Percentiles rank a stretch among this genome's conserved stretches.
Conservation (phyloP, 2,888 invertebrate genomes). For the Cecidostiba fungosa region DNA sequence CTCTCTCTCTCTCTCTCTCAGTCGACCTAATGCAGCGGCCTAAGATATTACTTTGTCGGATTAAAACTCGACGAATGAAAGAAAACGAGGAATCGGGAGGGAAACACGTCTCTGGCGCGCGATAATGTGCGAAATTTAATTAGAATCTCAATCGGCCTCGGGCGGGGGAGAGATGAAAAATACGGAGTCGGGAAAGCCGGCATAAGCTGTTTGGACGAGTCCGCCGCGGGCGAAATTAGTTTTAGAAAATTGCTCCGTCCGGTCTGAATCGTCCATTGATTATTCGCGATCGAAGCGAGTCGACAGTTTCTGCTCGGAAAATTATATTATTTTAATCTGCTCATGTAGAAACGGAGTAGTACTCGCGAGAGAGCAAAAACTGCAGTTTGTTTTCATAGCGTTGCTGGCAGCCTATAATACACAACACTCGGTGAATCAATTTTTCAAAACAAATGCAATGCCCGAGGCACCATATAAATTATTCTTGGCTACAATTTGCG, state of each 20-base stretch:
- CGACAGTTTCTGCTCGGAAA: not conserved
- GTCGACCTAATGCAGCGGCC: slow-evolving; percentile 70
- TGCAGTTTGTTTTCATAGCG: no score
- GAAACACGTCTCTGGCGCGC: slow-evolving; percentile 52
- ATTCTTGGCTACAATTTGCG: slow-evolving; percentile 13
- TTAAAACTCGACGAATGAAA: slow-evolving; percentile 73
- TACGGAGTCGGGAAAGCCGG: not conserved
- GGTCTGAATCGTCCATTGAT: slow-evolving; percentile 29
- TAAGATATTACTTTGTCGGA: slow-evolving; percentile 75
- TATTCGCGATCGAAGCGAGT: slow-evolving; percentile 3
- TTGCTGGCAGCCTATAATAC: no score
- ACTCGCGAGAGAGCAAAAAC: no score
- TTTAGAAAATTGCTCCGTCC: slow-evolving; percentile 30
- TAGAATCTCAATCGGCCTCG: slow-evolving; percentile 55
- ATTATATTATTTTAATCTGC: not conserved
- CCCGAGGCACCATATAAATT: not conserved
- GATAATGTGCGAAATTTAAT: slow-evolving; percentile 74
- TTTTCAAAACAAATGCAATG: not conserved
- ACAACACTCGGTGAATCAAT: no score
- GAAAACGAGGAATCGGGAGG: slow-evolving; percentile 63
- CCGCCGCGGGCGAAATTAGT: slow-evolving; percentile 46
- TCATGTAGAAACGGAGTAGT: no score
- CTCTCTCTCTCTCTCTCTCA: not conserved
- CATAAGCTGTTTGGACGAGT: slow-evolving; percentile 41
- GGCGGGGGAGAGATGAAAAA: slow-evolving; percentile 19